A percentile compares a stretch with the other conserved stretches of the same genome.
Evolutionary conservation across 1,140 invertebrate genomes (phyloP).

Genomic region (Panagrolaimus sp.): DNA sequence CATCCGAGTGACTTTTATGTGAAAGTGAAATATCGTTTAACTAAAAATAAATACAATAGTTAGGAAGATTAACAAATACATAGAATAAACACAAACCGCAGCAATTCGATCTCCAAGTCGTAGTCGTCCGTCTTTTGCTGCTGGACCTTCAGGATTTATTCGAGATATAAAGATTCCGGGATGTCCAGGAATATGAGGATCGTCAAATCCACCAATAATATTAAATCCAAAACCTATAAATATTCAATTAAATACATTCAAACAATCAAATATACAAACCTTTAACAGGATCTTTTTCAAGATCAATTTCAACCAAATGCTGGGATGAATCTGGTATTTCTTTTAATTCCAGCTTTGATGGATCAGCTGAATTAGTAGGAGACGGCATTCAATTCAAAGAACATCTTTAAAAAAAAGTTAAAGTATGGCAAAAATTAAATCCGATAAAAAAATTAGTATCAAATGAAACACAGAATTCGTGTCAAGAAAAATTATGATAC

Average conservation of each 20-base stretch:
- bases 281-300: neutral
- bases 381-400: too few species aligned
- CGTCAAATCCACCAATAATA: slow-evolving; percentile 61
- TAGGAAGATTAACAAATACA: too few species aligned
- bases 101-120: slow-evolving; percentile 60
- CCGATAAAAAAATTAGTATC: too few species aligned
- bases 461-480: too few species aligned
- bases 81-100: slow-evolving; percentile 30
- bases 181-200: slow-evolving; percentile 60
- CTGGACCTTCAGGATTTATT: slow-evolving; percentile 60
- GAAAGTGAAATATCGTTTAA: slow-evolving; percentile 38
- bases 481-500: too few species aligned
- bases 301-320: neutral
- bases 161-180: slow-evolving; percentile 62
- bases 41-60: slow-evolving; percentile 24
- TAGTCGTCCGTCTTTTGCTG: slow-evolving; percentile 59
- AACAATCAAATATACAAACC: too few species aligned
- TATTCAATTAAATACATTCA: too few species aligned
- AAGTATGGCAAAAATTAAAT: too few species aligned
- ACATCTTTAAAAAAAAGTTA: too few species aligned
- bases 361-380: too few species aligned
- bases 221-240: slow-evolving; percentile 59
- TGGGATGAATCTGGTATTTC: neutral
- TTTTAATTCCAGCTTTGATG: too few species aligned
- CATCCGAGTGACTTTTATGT: slow-evolving; percentile 40